Conservation (phyloP, 2,113 vertebrate species). For the Laterallus jamaicensis region DNA sequence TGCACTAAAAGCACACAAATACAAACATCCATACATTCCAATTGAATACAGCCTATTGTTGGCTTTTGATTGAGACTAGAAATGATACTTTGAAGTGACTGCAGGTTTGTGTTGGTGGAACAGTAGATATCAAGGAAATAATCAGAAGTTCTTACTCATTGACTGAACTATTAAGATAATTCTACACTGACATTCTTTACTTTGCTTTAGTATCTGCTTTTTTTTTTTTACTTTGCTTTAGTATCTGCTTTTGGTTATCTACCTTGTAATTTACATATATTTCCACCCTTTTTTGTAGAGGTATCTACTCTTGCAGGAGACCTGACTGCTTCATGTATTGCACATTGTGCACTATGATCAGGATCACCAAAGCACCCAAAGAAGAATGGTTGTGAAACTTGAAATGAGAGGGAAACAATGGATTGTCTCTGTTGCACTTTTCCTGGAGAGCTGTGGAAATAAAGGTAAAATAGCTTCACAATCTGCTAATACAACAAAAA, state of each 20-base stretch:
- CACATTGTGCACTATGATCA: background rate
- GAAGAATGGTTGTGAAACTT: background rate
- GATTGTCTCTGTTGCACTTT: background rate
- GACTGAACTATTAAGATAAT: background rate
- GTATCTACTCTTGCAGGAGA: background rate
- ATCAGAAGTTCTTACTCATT: background rate
- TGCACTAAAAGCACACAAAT: background rate
- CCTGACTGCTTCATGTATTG: accelerated
- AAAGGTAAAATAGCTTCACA: background rate
- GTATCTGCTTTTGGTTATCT: background rate
- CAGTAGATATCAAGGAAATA: background rate
- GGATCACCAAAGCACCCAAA: background rate
- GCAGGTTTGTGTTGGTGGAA: background rate
- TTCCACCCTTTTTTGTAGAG: background rate
- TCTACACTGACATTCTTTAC: background rate
- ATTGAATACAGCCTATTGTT: background rate
- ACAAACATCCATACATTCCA: background rate
- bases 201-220: background rate
- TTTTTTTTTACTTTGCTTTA: background rate
- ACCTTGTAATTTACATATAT: background rate
- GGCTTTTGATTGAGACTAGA: background rate
- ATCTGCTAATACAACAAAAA: background rate
- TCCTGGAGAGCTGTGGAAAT: background rate
- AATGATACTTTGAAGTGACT: accelerated
- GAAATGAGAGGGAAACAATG: background rate